These are phyloP conservation scores for Onychomys arenicola DNA, from an alignment of 2,797 vertebrate genomes.

Conservation along the genomic window DNA sequence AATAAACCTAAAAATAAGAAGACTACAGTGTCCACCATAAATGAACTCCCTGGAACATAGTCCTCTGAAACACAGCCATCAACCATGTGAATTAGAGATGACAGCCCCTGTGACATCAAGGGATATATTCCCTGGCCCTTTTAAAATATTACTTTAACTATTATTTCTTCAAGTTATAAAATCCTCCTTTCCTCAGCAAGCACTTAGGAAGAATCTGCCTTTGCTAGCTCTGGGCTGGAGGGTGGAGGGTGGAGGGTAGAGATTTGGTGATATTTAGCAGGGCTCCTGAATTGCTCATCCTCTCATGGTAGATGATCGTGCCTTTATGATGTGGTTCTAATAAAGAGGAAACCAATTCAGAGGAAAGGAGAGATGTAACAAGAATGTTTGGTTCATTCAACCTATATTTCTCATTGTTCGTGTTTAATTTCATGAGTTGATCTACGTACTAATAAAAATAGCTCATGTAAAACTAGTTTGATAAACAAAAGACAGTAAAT, in stretches of 20 bases:
- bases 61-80: not conserved
- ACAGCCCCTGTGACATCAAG: not conserved
- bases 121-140: not conserved
- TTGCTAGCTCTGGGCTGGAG: not conserved
- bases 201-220: not conserved
- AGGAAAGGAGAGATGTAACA: not conserved
- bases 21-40: not conserved
- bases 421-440: not conserved
- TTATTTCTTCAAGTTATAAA: not conserved
- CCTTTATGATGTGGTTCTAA: not conserved
- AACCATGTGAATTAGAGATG: not conserved
- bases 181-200: not conserved
- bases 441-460: not conserved
- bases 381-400: not conserved
- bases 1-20: not conserved
- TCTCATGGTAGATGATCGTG: not conserved
- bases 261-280: not conserved
- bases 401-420: not conserved
- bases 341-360: conserved; percentile 24
- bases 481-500: not conserved
- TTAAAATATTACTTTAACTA: not conserved
- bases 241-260: not conserved
- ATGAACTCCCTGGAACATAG: not conserved
- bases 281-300: not conserved
- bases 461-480: not conserved